Evolutionary conservation across 1,140 invertebrate species (phyloP), one percentile per base, ranked within the genome.

Genomic region (Sycophaga agraensis): DNA sequence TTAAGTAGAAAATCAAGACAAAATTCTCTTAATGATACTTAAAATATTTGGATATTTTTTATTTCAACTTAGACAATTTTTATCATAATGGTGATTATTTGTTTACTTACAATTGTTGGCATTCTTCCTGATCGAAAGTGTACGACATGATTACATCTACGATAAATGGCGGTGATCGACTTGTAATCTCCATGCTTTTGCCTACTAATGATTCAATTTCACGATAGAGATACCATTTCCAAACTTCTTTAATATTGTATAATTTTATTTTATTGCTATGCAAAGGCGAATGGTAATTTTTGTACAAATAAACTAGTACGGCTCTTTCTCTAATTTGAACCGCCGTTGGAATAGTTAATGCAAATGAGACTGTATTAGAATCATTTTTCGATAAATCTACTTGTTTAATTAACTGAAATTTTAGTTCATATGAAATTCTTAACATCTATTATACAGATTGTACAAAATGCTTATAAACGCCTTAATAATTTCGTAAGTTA

Each of bases 211-310:
- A 50, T 48, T 81, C 77, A 54, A 87, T 70, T 57, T 76, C 59
- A 12, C 81, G 73, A 49, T 83, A 76, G 67, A 78, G 68, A 49
- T 83, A 74, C 75, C 82, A 84, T 73, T 88, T 89, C 86, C 87
- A 89, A 45, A 84, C 79, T 66, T 89, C 87, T 75, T 89, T 90
- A 1, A 88, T 66, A 76, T 68, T 73, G 75, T 78, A 66, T 72
- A 79, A 62, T 65, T 73, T 57, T 12, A 34, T 76, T 11, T 59
- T 40, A 65, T 61, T 67, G 50, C 17, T 43, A n/a, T 65, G 21
- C 11, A 64, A 55, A 37, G 53, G 24, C 35, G 77, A 66, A 59
- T 66, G 37, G 46, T 75, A 72, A 48, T 72, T 68, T 14, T 75
- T 66, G 2, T 61, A 63, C 4, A 85, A 62, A 63, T 71, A 70